phyloP scores from a whole-genome alignment of 2,113 vertebrate species.

The Megaceryle torquata region DNA sequence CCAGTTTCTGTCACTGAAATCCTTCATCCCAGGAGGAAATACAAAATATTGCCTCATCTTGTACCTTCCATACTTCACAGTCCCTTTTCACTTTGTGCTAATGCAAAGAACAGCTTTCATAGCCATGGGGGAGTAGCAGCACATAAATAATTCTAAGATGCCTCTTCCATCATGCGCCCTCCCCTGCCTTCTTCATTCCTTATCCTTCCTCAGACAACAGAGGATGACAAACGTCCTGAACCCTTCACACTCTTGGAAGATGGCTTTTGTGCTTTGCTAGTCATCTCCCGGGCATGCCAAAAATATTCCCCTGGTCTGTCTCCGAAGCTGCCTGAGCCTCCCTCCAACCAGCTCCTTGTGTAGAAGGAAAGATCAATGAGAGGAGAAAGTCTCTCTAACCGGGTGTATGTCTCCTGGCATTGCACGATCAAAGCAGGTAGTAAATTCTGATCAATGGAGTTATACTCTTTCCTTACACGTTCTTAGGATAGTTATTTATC shows the following conservation, averaged over 20 bases:
- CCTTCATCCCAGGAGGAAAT: neutral
- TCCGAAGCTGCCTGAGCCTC: neutral
- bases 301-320: neutral
- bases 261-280: neutral
- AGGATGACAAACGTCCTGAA: neutral
- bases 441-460: neutral
- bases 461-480: neutral
- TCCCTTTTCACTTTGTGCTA: neutral
- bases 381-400: neutral
- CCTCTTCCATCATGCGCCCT: neutral
- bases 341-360: neutral
- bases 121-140: conserved; percentile 24
- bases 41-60: neutral
- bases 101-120: conserved; percentile 12
- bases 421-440: neutral
- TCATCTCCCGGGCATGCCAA: neutral
- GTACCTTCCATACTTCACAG: neutral
- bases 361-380: neutral
- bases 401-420: neutral
- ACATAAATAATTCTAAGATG: neutral
- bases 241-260: neutral
- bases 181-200: neutral
- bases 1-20: neutral
- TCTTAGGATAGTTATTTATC: neutral
- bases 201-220: neutral